Evolutionary conservation across 2,797 vertebrate species (phyloP), one percentile per base, ranked within the genome.

Genomic region (Sebastes minor): DNA sequence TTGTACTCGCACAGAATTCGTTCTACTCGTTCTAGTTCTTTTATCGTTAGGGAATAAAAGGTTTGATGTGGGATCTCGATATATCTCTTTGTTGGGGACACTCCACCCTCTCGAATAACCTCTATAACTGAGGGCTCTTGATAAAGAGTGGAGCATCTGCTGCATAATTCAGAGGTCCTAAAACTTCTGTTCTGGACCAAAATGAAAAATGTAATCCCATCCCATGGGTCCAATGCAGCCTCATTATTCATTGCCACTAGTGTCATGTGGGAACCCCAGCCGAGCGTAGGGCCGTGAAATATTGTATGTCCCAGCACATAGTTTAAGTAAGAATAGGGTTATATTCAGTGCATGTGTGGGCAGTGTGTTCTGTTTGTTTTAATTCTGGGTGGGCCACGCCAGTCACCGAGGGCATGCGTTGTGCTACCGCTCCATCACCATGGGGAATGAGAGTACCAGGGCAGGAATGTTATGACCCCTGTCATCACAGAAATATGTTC

Each of bases 171-270:
- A 90, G 49, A 71, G 55, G 61, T 62, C 65, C 74, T 66, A 77
- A 78, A 90, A 91, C 55, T 74, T 79, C 71, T 71, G 56, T 76
- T 81, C 78, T 42, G 60, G 77, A 57, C 81, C 46, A 80, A 85
- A 79, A 86, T 89, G 72, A 92, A 92, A 91, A 92, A 91, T 88
- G 74, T 75, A 84, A 83, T 89, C 75, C 73, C 23, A 64, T 91
- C 89, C 86, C 70, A n/a, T 76, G 78, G 86, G 81, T 89, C 68
- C 59, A 49, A 64, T 53, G 60, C 74, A 71, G 86, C 56, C 86
- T 92, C 88, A 90, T 92, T 92, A 91, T 89, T 93, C 89, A 91
- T 75, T 59, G 85, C 81, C 76, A 69, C 78, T 22, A 38, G 71
- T 90, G 79, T 88, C 90, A 83, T 72, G 59, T 27, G 35, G 85